A percentile compares a stretch with the other conserved stretches of the same genome.
Conservation (phyloP, 2,797 vertebrate genomes). For the Lithobates pipiens region DNA sequence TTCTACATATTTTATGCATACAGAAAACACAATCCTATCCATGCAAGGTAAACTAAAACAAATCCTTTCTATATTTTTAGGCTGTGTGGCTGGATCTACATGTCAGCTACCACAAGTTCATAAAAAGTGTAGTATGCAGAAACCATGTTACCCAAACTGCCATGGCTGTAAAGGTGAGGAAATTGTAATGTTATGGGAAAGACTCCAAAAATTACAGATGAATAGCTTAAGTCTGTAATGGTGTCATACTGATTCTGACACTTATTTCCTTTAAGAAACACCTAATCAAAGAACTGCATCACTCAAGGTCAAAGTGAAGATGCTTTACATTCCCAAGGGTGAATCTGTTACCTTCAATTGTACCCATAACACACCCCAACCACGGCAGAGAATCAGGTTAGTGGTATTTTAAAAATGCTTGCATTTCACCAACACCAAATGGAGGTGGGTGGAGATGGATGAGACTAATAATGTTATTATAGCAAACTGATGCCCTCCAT, state of each 20-base stretch:
- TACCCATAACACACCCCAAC: conserved; percentile 71
- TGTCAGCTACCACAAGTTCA: neutral
- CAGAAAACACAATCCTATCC: too few species aligned
- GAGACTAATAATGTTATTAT: too few species aligned
- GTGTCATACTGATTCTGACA: conserved; percentile 2
- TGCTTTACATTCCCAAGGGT: conserved; percentile 79
- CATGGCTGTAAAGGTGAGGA: conserved; percentile 32
- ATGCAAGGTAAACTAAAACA: too few species aligned
- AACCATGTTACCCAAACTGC: conserved; percentile 23
- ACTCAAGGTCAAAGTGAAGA: conserved; percentile 74
- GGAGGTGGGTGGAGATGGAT: too few species aligned
- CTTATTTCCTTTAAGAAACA: conserved; percentile 68
- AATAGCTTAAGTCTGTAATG: neutral
- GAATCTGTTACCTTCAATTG: conserved; percentile 83
- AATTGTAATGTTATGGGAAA: neutral
- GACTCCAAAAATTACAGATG: neutral
- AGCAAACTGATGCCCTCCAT: too few species aligned
- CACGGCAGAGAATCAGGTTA: conserved; percentile 80
- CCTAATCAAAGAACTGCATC: conserved; percentile 63
- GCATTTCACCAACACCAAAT: neutral
- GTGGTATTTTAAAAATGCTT: neutral
- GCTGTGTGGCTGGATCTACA: conserved; percentile 4
- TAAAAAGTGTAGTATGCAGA: neutral
- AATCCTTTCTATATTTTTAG: neutral
- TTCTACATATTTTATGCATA: too few species aligned